These are phyloP conservation scores for Puffinus mauretanicus DNA, from an alignment of 2,113 vertebrate species.

Conservation along the genomic window DNA sequence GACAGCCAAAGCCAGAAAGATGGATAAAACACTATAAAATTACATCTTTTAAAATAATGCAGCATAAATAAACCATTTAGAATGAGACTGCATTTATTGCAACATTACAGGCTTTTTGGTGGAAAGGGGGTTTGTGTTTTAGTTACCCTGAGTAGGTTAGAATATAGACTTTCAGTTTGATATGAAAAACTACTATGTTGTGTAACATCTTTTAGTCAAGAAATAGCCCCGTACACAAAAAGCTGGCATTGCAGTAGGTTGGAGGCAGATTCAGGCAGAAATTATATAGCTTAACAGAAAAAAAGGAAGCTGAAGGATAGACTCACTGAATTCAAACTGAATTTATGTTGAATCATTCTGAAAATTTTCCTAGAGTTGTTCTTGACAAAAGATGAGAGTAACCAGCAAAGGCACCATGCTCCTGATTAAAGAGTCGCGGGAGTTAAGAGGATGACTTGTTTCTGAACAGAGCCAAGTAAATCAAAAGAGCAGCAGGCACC, in stretches of 20 bases:
- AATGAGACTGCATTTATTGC: slow-evolving; percentile 78
- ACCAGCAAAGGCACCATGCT: slow-evolving; percentile 58
- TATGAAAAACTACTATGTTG: slow-evolving; percentile 64
- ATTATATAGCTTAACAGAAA: not conserved
- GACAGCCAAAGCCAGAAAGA: slow-evolving; percentile 72
- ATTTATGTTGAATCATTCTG: not conserved
- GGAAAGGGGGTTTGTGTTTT: slow-evolving; percentile 71
- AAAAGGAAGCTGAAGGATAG: not conserved
- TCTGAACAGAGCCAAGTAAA: not conserved
- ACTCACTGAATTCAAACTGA: not conserved
- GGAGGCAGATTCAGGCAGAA: slow-evolving; percentile 47
- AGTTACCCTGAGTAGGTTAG: slow-evolving; percentile 81
- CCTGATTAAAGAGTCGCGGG: not conserved
- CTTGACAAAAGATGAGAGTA: slow-evolving; percentile 30
- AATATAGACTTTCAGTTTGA: slow-evolving; percentile 71
- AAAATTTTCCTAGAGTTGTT: not conserved
- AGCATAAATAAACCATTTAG: slow-evolving; percentile 76
- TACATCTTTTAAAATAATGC: slow-evolving; percentile 66
- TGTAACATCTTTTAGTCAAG: slow-evolving; percentile 55
- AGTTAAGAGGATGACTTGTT: slow-evolving; percentile 1
- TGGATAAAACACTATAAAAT: slow-evolving; percentile 69
- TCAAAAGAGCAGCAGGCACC: slow-evolving; percentile 8
- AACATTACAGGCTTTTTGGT: slow-evolving; percentile 82
- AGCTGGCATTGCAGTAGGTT: slow-evolving; percentile 70
- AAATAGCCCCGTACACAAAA: slow-evolving; percentile 65